These are phyloP conservation scores for Harmothoe impar DNA, from an alignment of 2,888 invertebrate species.

Conservation along the genomic window DNA sequence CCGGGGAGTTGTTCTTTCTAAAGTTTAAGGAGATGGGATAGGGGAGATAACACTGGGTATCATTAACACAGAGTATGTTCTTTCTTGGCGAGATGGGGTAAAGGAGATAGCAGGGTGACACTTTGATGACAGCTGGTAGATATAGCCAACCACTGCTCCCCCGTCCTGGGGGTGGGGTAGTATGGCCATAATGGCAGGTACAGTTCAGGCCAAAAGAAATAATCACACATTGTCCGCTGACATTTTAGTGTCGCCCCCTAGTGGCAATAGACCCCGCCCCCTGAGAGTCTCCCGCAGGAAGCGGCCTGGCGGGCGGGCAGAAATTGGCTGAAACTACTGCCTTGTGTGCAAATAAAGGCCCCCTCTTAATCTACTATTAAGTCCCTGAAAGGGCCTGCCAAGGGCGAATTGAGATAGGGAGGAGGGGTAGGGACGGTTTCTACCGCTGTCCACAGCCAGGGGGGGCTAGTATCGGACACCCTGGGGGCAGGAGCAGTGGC, in stretches of 20 bases:
- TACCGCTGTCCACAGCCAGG: neutral
- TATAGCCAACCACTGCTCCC: too few relatives aligned
- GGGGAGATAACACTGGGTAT: too few relatives aligned
- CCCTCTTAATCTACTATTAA: constrained; percentile 27
- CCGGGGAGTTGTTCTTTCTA: too few relatives aligned
- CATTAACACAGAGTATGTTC: too few relatives aligned
- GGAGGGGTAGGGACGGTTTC: neutral
- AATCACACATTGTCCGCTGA: neutral
- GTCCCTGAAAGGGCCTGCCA: constrained; percentile 1
- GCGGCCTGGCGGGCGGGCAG: neutral
- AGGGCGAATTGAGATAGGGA: neutral
- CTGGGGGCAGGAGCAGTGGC: neutral
- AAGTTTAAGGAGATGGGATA: too few relatives aligned
- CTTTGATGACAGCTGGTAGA: too few relatives aligned
- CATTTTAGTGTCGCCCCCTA: neutral
- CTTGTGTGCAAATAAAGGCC: constrained; percentile 23
- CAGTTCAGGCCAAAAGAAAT: neutral
- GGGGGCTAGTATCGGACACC: neutral
- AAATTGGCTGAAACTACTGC: constrained; percentile 29
- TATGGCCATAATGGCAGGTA: too few relatives aligned
- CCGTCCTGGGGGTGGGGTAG: too few relatives aligned
- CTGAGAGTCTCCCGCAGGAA: neutral
- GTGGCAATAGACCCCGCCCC: neutral
- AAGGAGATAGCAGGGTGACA: too few relatives aligned
- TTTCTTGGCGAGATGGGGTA: too few relatives aligned